A percentile compares a stretch with the other conserved stretches of the same genome.
These are phyloP conservation scores for Trachymyrmex cornetzi DNA, from an alignment of 1,140 invertebrate species.

Conservation along the genomic window DNA sequence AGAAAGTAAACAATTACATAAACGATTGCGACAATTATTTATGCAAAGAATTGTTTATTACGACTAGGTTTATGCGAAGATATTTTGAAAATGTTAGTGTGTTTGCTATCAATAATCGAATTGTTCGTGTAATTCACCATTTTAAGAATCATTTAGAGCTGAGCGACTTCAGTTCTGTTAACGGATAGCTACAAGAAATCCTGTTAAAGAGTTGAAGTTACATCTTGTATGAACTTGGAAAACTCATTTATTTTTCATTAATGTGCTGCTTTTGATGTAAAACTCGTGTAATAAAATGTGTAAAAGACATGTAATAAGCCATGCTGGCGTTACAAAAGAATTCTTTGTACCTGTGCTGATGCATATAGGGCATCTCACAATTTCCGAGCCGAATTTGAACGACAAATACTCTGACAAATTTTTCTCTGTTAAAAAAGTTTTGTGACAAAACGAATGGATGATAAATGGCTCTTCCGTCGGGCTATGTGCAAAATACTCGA, in stretches of 20 bases:
- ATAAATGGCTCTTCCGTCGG: slow-evolving; percentile 57
- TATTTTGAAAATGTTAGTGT: neutral
- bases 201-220: slow-evolving; percentile 7
- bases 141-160: neutral
- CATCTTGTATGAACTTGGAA: neutral
- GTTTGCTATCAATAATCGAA: neutral
- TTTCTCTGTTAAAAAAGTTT: slow-evolving; percentile 42
- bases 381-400: neutral
- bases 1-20: slow-evolving; percentile 6
- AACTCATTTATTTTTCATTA: slow-evolving; percentile 2
- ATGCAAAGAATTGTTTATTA: too few species aligned
- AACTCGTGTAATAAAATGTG: neutral
- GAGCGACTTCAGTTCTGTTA: neutral
- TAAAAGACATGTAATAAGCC: slow-evolving; percentile 22
- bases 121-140: neutral
- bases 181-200: neutral
- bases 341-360: neutral
- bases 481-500: neutral
- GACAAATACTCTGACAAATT: neutral
- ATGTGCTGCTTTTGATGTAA: neutral
- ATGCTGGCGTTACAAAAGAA: neutral
- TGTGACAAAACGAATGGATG: slow-evolving; percentile 59
- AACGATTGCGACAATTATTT: neutral
- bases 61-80: neutral
- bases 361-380: too few species aligned